Base-by-base conservation (phyloP, 2,113 vertebrate species). In the western clawed frog (Xenopus tropicalis) region DNA sequence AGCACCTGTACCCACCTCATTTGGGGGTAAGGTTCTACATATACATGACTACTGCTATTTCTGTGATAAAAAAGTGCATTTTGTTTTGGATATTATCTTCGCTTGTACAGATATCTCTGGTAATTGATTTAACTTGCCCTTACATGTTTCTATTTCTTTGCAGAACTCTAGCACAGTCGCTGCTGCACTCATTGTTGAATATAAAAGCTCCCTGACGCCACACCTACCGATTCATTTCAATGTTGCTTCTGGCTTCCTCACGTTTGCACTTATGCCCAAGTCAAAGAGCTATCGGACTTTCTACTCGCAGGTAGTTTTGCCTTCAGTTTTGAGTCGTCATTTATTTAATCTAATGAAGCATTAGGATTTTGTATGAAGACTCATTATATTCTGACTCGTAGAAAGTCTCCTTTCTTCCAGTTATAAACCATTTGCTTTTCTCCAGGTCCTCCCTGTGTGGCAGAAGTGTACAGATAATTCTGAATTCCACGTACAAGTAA, bases 401-500 rank as follows among this genome's bases (percentile, higher is more conserved):
- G 10, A 37, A 37, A 37, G 29, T 37, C 10, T 5, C 3, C 7
- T 3, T 29, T 29, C 25, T 29, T 7, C 29, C 29, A 37, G 10
- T 37, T 37, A 9, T 37, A 37, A 37, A 37, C 16, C 46, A 48
- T 8, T 57, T 57, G 54, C 85, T 72, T 82, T 85, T 80, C 6
- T 89, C 79, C 80, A 98, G 97, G 95, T 98, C 84, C 90, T 95
- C 79, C 87, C 92, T 48, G 81, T 79, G 0, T 98, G 96, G 96
- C 85, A 91, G 81, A 86, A 86, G 77, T 86, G 72, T 78, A 85
- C 77, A 0, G 58, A 61, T 78, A 93, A 74, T 71, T 91, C 91
- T 78, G 91, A 88, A 74, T 81, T 94, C 11, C 75, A 75, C 78
- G 85, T 97, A 79, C 92, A 89, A 79, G 76, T 89, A 81, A 86